A percentile compares a stretch with the other conserved stretches of the same genome.
These are phyloP conservation scores for Holacanthella duospinosa DNA, from an alignment of 2,888 invertebrate genomes.

Conservation along the genomic window DNA sequence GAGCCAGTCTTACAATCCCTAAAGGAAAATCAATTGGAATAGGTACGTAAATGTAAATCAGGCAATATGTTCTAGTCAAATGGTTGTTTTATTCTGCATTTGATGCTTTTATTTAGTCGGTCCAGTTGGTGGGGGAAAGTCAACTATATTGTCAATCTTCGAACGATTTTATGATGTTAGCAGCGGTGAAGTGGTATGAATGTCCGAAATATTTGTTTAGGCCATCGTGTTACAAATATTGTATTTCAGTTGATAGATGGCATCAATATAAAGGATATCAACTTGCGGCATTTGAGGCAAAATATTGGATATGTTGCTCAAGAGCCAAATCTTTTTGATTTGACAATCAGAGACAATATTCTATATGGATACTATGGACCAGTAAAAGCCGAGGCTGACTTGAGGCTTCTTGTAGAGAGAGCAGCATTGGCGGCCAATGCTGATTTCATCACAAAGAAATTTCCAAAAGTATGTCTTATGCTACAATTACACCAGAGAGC, in stretches of 20 bases:
- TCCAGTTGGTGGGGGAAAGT: neutral
- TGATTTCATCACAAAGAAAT: neutral
- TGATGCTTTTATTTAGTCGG: neutral
- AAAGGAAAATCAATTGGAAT: constrained; percentile 57
- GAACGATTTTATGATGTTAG: neutral
- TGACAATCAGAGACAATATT: neutral
- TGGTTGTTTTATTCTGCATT: neutral
- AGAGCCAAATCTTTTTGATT: neutral
- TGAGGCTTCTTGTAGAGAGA: neutral
- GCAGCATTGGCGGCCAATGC: neutral
- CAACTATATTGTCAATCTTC: neutral
- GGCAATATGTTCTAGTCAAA: neutral
- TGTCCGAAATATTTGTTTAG: neutral
- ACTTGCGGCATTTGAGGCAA: neutral
- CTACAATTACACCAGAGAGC: too few species aligned
- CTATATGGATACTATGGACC: neutral
- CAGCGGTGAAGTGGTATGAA: neutral
- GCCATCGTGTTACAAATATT: neutral
- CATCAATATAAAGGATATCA: neutral
- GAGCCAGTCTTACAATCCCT: constrained; percentile 46
- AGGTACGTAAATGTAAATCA: too few species aligned
- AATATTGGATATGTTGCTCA: neutral
- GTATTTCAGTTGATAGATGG: neutral
- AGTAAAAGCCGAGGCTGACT: neutral
- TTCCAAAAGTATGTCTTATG: neutral